phyloP scores from a whole-genome alignment of 2,797 vertebrate species.

The Pogoniulus pusillus region DNA sequence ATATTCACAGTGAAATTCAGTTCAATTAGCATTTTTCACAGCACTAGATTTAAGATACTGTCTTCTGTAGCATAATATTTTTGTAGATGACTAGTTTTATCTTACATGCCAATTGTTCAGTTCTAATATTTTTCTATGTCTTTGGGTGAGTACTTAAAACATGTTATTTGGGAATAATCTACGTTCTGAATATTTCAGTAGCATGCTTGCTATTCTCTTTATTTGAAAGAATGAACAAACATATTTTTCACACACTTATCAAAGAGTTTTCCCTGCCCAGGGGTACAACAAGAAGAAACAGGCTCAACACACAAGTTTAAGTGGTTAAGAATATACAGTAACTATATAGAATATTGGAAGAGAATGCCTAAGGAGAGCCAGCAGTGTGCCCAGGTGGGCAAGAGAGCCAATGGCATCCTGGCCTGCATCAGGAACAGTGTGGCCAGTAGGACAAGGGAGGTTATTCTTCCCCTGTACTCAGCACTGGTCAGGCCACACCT shows the following conservation, averaged over 20 bases:
- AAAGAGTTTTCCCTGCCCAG: neutral
- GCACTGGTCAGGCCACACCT: too few relatives aligned
- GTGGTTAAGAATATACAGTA: neutral
- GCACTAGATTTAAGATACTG: neutral
- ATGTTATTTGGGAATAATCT: neutral
- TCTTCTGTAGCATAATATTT: neutral
- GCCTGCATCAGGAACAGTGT: too few relatives aligned
- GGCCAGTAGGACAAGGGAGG: too few relatives aligned
- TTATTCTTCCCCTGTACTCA: too few relatives aligned
- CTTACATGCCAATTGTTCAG: neutral
- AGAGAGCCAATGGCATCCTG: too few relatives aligned
- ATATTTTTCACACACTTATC: neutral
- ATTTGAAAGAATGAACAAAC: neutral
- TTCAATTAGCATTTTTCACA: neutral
- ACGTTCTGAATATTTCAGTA: neutral
- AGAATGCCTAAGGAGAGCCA: neutral
- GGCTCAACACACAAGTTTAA: neutral
- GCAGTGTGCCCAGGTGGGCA: too few relatives aligned
- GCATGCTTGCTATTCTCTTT: neutral
- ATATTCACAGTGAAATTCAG: neutral
- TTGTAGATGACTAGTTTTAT: neutral
- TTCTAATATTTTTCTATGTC: neutral
- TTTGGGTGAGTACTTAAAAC: neutral
- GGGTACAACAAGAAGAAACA: neutral
- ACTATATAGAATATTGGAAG: neutral